Percentiles rank a stretch among this genome's conserved stretches.
Evolutionary conservation across 2,888 invertebrate species (phyloP).

Genomic region (Chaetogeoica ovagalla): DNA sequence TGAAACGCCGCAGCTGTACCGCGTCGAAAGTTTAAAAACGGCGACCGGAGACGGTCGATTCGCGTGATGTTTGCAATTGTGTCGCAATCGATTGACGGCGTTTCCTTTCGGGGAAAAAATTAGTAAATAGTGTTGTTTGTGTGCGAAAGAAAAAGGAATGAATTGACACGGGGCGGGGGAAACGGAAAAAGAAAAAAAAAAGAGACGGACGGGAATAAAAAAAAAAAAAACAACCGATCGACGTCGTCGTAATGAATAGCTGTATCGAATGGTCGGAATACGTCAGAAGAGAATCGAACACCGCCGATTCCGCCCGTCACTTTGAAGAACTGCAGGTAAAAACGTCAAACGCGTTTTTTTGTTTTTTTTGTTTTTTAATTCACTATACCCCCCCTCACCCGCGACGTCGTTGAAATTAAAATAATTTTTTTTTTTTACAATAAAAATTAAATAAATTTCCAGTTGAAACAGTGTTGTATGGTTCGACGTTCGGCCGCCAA

Average conservation of each 20-base stretch:
- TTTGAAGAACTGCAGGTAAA: not conserved
- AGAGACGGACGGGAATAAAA: not conserved
- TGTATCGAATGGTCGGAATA: not conserved
- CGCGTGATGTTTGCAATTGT: not conserved
- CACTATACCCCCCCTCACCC: too few relatives aligned
- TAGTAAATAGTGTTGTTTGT: not conserved
- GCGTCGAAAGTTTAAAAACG: not conserved
- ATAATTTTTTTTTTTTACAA: not conserved
- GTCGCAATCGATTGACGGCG: not conserved
- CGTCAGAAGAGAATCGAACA: slow-evolving; percentile 27
- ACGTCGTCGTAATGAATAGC: slow-evolving; percentile 36
- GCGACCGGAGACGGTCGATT: too few relatives aligned
- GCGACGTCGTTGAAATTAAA: too few relatives aligned
- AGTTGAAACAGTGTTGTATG: not conserved
- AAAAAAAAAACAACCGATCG: not conserved
- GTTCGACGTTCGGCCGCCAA: not conserved
- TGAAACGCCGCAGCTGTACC: too few relatives aligned
- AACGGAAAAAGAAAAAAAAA: not conserved
- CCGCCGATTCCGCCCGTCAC: not conserved
- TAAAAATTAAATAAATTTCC: not conserved
- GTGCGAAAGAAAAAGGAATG: not conserved
- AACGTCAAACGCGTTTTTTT: too few relatives aligned
- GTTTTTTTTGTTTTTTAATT: too few relatives aligned
- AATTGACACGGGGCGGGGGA: not conserved
- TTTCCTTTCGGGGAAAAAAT: not conserved